Percentiles rank a stretch among this genome's conserved stretches.
Evolutionary conservation across 2,113 vertebrate genomes (phyloP).

Genomic region (Podocnemis expansa): DNA sequence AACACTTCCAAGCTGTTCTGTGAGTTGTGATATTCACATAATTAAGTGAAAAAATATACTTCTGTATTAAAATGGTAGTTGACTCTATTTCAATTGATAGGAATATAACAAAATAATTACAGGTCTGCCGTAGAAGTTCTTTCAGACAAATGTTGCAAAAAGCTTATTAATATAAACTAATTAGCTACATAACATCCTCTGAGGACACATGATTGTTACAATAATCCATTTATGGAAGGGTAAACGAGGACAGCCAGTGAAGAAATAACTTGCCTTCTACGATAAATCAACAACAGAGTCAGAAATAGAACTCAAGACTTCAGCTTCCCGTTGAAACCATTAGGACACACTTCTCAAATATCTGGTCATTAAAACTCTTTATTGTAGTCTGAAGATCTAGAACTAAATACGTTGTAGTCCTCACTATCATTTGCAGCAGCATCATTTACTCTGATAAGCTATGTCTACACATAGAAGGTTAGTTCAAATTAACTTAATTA

Average conservation of each 20-base stretch:
- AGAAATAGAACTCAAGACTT: not conserved
- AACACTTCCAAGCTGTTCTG: slow-evolving; percentile 64
- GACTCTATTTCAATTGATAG: slow-evolving; percentile 64
- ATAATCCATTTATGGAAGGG: slow-evolving; percentile 44
- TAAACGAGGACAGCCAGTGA: not conserved
- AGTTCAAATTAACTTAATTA: too few relatives aligned
- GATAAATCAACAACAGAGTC: not conserved
- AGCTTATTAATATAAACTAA: slow-evolving; percentile 57
- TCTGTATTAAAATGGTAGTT: slow-evolving; percentile 55
- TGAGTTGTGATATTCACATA: slow-evolving; percentile 67
- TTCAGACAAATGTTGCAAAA: slow-evolving; percentile 59
- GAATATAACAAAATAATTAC: slow-evolving; percentile 57
- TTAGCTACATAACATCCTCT: slow-evolving; percentile 38
- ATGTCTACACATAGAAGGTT: too few relatives aligned
- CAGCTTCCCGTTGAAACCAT: not conserved
- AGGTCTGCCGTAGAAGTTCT: slow-evolving; percentile 33
- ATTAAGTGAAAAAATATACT: slow-evolving; percentile 68
- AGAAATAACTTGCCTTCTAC: slow-evolving; percentile 8
- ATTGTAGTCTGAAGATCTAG: not conserved
- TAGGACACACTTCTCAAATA: not conserved
- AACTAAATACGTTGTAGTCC: not conserved
- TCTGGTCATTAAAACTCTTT: not conserved
- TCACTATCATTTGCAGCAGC: not conserved
- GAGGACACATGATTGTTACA: slow-evolving; percentile 46
- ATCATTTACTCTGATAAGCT: not conserved